phyloP scores from a whole-genome alignment of 2,888 invertebrate species.

The Epirrhoe alternata region DNA sequence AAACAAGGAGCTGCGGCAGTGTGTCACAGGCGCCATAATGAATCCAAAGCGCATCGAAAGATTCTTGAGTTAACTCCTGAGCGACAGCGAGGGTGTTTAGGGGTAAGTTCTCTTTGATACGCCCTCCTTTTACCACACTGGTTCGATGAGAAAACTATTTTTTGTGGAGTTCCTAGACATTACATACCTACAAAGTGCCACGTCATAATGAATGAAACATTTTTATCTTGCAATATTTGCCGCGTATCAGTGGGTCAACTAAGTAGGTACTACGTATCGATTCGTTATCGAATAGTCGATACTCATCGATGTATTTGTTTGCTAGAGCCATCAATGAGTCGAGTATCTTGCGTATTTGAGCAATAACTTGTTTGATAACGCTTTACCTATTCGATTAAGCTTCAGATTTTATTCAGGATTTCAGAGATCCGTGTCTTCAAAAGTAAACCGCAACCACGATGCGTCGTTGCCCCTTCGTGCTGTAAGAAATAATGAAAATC shows the following conservation, averaged over 20 bases:
- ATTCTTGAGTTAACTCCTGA: too few relatives aligned
- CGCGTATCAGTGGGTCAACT: constrained; percentile 62
- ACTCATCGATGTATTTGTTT: constrained; percentile 79
- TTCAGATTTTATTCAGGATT: constrained; percentile 64
- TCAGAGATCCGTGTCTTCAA: neutral
- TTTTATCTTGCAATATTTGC: constrained; percentile 40
- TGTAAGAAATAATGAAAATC: too few relatives aligned
- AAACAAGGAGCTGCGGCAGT: too few relatives aligned
- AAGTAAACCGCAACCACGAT: neutral
- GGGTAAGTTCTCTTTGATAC: too few relatives aligned
- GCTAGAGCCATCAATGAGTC: constrained; percentile 76
- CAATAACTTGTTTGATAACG: constrained; percentile 81
- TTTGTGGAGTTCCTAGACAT: neutral
- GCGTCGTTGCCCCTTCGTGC: neutral
- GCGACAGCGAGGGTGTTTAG: too few relatives aligned
- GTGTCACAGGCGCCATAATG: too few relatives aligned
- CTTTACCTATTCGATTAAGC: constrained; percentile 68
- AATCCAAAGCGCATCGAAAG: too few relatives aligned
- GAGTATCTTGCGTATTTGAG: constrained; percentile 81
- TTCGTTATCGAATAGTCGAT: constrained; percentile 79
- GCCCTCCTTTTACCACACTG: too few relatives aligned
- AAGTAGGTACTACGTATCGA: constrained; percentile 65
- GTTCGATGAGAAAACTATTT: neutral
- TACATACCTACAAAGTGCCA: neutral
- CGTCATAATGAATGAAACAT: constrained; percentile 25